These are phyloP conservation scores for Drosophila subquinaria DNA, from an alignment of 2,888 invertebrate species.

Conservation along the genomic window DNA sequence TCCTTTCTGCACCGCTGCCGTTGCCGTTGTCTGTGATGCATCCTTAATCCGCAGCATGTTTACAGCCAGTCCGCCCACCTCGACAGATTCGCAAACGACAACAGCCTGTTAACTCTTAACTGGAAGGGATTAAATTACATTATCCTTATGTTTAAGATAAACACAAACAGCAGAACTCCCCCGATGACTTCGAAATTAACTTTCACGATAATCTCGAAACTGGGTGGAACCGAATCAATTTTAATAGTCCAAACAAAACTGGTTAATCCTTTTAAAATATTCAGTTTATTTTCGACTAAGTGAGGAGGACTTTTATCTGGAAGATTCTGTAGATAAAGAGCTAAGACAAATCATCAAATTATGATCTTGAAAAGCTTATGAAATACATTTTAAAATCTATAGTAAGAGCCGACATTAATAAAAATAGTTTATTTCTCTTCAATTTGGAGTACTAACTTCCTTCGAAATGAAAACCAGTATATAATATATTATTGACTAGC, in stretches of 20 bases:
- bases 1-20: slow-evolving; percentile 63
- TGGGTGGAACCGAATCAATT: slow-evolving; percentile 8
- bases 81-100: slow-evolving; percentile 67
- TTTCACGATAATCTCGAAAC: slow-evolving; percentile 18
- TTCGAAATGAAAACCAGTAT: no score
- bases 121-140: slow-evolving; percentile 82
- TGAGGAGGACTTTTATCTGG: no score
- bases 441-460: no score
- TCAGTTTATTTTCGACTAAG: background rate
- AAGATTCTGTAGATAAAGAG: no score
- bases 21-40: slow-evolving; percentile 30
- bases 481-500: no score
- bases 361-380: no score
- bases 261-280: background rate
- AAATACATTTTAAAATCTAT: no score
- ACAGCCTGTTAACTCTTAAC: slow-evolving; percentile 75
- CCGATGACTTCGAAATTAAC: slow-evolving; percentile 16
- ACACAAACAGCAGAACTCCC: slow-evolving; percentile 62
- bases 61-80: slow-evolving; percentile 58
- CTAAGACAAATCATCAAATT: no score
- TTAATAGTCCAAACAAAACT: slow-evolving; percentile 14
- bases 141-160: slow-evolving; percentile 84
- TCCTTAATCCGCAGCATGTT: slow-evolving; percentile 66
- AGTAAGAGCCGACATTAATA: no score
- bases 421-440: no score